Percentiles rank a stretch among this genome's conserved stretches.
Evolutionary conservation across 1,140 invertebrate genomes (phyloP).

Genomic region (Phortica variegata): DNA sequence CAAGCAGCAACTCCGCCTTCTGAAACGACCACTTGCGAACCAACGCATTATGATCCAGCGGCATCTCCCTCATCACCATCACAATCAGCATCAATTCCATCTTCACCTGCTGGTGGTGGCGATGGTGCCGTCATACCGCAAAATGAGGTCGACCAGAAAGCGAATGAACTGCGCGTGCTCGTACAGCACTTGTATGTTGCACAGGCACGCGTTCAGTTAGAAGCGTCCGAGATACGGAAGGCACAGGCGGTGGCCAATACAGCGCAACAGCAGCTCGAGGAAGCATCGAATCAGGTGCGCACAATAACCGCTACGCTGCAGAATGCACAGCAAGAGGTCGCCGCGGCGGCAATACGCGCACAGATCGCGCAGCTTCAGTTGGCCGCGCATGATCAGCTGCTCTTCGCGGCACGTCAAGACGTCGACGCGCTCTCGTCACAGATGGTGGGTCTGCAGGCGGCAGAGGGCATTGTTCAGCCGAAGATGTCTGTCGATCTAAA

Average conservation of each 20-base stretch:
- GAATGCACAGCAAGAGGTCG: constrained; percentile 50
- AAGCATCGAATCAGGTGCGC: constrained; percentile 49
- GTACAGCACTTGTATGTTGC: constrained; percentile 52
- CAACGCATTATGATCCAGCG: neutral
- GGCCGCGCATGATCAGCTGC: constrained; percentile 49
- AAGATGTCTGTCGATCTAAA: constrained; percentile 41
- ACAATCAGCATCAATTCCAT: constrained; percentile 2
- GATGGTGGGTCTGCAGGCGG: constrained; percentile 51
- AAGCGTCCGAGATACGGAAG: constrained; percentile 49
- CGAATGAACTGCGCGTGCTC: constrained; percentile 35
- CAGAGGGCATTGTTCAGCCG: constrained; percentile 48
- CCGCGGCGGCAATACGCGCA: constrained; percentile 43
- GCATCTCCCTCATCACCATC: neutral
- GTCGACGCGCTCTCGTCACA: constrained; percentile 51
- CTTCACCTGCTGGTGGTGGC: neutral
- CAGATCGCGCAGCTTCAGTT: constrained; percentile 53
- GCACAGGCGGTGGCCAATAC: constrained; percentile 41
- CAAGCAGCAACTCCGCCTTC: constrained; percentile 7
- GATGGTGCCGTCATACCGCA: neutral
- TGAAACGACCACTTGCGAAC: constrained; percentile 1
- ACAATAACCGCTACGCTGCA: constrained; percentile 46
- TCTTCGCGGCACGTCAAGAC: constrained; percentile 52
- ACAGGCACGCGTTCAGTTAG: constrained; percentile 50
- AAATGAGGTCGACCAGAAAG: constrained; percentile 31
- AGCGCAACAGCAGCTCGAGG: constrained; percentile 41